Evolutionary conservation across 2,797 vertebrate species (phyloP).

Genomic region (Pipistrellus nathusii): DNA sequence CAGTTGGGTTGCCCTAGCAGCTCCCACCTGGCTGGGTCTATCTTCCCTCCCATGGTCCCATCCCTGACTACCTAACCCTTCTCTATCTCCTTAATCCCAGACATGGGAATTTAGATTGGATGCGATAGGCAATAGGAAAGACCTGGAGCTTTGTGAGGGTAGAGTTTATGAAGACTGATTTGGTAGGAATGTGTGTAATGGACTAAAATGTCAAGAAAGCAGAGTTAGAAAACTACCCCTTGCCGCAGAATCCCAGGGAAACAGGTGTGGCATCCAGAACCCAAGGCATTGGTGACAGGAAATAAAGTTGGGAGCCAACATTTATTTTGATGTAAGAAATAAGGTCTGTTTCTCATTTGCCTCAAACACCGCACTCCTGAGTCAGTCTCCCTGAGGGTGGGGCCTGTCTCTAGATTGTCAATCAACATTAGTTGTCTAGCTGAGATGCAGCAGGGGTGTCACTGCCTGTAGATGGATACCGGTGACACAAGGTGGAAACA

Average conservation of each 20-base stretch:
- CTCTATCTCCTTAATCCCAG: background rate
- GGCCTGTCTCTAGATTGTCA: background rate
- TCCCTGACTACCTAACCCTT: too few species aligned
- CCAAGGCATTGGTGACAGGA: rapidly evolving
- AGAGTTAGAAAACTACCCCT: background rate
- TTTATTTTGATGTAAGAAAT: background rate
- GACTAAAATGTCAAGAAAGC: background rate
- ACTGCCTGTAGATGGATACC: background rate
- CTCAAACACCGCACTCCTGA: rapidly evolving
- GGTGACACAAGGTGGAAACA: background rate
- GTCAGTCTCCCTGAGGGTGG: background rate
- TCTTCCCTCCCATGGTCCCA: too few species aligned
- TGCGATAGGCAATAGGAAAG: background rate
- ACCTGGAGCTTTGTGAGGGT: rapidly evolving
- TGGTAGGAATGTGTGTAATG: too few species aligned
- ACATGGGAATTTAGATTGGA: background rate
- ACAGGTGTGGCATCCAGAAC: background rate
- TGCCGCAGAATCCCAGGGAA: background rate
- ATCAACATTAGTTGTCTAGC: background rate
- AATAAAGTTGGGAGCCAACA: background rate
- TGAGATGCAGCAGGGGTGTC: background rate
- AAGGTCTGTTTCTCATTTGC: background rate
- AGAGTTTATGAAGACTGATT: background rate
- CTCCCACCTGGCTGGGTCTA: too few species aligned
- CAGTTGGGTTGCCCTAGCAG: too few species aligned